These are phyloP conservation scores for Lepisosteus oculatus DNA, from an alignment of 2,113 vertebrate species.

Conservation along the genomic window DNA sequence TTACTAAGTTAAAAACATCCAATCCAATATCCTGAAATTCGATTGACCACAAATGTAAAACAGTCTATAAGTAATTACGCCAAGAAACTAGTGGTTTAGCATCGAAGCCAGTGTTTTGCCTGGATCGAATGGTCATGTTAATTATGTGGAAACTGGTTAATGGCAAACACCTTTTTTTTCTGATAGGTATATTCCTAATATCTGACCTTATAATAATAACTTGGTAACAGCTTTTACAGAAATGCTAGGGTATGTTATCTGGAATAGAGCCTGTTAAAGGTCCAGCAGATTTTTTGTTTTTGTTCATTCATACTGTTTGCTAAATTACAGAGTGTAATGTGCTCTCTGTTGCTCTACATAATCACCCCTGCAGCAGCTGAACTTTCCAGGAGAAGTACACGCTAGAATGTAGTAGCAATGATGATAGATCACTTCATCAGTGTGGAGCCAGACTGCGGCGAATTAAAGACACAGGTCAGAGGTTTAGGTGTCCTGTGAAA, in stretches of 20 bases:
- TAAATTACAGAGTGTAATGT: conserved; percentile 75
- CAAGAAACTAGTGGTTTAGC: conserved; percentile 60
- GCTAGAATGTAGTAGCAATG: conserved; percentile 43
- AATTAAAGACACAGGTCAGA: conserved; percentile 64
- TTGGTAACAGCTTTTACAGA: not conserved
- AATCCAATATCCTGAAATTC: conserved; percentile 62
- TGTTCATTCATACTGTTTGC: conserved; percentile 44
- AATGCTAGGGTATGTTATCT: conserved; percentile 27
- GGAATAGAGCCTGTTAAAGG: conserved; percentile 40
- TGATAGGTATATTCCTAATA: conserved; percentile 15
- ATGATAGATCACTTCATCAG: conserved; percentile 81
- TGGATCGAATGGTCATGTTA: conserved; percentile 58
- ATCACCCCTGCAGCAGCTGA: conserved; percentile 61
- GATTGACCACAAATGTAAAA: conserved; percentile 63
- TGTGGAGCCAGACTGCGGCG: conserved; percentile 49
- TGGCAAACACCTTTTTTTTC: conserved; percentile 27
- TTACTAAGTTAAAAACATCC: conserved; percentile 58
- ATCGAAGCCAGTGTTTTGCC: conserved; percentile 35
- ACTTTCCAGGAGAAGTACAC: conserved; percentile 59
- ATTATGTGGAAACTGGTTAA: conserved; percentile 56
- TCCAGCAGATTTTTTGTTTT: conserved; percentile 27
- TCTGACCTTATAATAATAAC: conserved; percentile 15
- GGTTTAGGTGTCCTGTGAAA: conserved; percentile 59
- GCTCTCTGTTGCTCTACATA: conserved; percentile 56
- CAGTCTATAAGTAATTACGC: conserved; percentile 67